A percentile compares a stretch with the other conserved stretches of the same genome.
Conservation (phyloP, 2,113 vertebrate species). For the Rhea pennata region DNA sequence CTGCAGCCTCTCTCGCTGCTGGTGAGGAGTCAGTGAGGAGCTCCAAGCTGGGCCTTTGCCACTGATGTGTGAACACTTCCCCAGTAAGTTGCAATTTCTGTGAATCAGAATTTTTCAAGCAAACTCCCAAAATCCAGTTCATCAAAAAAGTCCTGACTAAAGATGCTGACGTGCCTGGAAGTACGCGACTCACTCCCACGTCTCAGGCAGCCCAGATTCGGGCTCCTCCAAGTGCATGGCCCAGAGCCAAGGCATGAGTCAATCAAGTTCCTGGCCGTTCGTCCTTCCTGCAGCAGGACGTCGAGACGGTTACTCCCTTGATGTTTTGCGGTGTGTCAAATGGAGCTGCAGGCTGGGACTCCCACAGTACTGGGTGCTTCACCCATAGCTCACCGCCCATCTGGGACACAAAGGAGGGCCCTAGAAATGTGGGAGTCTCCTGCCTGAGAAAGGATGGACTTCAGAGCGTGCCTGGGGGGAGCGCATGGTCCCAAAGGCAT, state of each 20-base stretch:
- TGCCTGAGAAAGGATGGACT: neutral
- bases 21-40: neutral
- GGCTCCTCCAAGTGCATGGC: too few species aligned
- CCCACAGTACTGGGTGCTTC: neutral
- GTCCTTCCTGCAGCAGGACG: neutral
- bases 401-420: rapidly evolving
- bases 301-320: rapidly evolving
- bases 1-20: neutral
- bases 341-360: neutral
- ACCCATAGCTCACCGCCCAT: rapidly evolving
- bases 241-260: neutral
- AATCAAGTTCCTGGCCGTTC: neutral
- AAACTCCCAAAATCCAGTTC: neutral
- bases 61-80: neutral
- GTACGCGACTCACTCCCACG: neutral
- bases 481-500: rapidly evolving
- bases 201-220: neutral
- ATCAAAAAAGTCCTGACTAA: neutral
- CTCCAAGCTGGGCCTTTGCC: slow-evolving; percentile 64
- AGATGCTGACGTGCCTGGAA: slow-evolving; percentile 11
- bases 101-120: slow-evolving; percentile 36
- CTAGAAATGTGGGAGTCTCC: neutral
- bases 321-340: neutral
- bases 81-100: slow-evolving; percentile 53
- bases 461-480: neutral